These are phyloP conservation scores for Fissipunctia ypsillon DNA, from an alignment of 2,888 invertebrate genomes.

Conservation along the genomic window DNA sequence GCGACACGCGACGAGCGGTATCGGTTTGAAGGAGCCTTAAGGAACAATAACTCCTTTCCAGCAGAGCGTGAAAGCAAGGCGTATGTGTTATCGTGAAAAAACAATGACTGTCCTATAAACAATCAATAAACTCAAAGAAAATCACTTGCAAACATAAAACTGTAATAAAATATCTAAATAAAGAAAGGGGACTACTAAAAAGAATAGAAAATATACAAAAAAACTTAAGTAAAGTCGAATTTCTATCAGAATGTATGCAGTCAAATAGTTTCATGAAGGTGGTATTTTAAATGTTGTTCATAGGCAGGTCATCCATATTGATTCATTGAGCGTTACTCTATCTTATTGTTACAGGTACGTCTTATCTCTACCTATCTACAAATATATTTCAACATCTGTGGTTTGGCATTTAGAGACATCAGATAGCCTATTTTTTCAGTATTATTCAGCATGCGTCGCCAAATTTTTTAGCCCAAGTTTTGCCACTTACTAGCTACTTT, in stretches of 20 bases:
- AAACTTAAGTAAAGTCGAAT: background rate
- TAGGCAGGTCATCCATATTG: background rate
- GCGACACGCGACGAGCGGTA: too few species aligned
- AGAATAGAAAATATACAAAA: background rate
- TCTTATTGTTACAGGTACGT: background rate
- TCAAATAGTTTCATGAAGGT: background rate
- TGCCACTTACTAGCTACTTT: too few species aligned
- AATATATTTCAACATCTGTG: slow-evolving; percentile 26
- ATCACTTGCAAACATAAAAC: background rate
- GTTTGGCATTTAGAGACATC: background rate
- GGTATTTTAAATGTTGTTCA: background rate
- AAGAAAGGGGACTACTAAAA: background rate
- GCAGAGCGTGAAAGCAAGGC: background rate
- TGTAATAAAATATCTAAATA: background rate
- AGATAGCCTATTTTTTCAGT: slow-evolving; percentile 18
- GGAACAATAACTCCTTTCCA: background rate
- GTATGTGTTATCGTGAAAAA: background rate
- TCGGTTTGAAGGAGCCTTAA: too few species aligned
- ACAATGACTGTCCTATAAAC: background rate
- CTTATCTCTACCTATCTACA: slow-evolving; percentile 35
- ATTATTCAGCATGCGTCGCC: too few species aligned
- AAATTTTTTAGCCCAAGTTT: too few species aligned
- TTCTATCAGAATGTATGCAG: background rate
- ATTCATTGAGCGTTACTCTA: background rate
- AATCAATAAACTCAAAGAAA: background rate